Percentiles rank a stretch among this genome's conserved stretches.
Conservation (phyloP, 2,888 invertebrate genomes). For the Drosophila lacicola region DNA sequence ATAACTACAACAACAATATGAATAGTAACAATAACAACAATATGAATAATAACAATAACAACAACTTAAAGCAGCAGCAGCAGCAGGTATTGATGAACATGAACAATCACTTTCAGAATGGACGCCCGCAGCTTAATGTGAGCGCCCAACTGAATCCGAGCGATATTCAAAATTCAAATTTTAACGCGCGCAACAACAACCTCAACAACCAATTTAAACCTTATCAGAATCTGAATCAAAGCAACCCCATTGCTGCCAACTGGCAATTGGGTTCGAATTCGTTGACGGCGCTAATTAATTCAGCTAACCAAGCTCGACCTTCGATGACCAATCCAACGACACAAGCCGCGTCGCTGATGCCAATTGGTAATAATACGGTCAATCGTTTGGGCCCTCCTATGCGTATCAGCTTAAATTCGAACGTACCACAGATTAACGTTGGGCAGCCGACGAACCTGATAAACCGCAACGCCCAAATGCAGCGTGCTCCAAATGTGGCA, state of each 20-base stretch:
- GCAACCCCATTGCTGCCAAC: neutral
- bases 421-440: neutral
- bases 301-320: conserved; percentile 13
- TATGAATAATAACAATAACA: neutral
- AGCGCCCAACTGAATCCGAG: neutral
- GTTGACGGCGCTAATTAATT: conserved; percentile 12
- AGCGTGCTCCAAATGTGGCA: neutral
- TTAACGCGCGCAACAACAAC: neutral
- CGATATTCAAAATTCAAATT: neutral
- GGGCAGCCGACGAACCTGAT: neutral
- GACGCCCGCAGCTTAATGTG: neutral
- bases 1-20: conserved; percentile 1
- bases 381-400: neutral
- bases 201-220: neutral
- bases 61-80: neutral
- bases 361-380: neutral
- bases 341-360: neutral
- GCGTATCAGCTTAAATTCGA: neutral
- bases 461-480: neutral
- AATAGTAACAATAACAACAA: neutral
- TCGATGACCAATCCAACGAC: neutral
- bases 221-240: neutral
- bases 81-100: conserved; percentile 20
- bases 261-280: neutral
- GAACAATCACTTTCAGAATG: conserved; percentile 11